Conservation (phyloP, 2,113 vertebrate genomes). For the Trichechus manatus region DNA sequence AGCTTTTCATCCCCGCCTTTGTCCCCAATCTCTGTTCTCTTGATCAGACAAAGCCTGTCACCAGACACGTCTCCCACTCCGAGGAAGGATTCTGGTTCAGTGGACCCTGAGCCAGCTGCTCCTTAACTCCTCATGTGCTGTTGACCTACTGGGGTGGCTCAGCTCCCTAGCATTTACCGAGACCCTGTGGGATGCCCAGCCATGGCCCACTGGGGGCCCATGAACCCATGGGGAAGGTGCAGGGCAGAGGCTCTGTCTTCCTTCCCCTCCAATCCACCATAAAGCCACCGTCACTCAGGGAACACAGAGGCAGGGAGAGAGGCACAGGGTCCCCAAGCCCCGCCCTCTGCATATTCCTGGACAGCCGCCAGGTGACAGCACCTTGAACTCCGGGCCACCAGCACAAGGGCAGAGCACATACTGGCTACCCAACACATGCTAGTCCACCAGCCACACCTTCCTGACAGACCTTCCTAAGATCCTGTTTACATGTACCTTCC, state of each 20-base stretch:
- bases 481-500: neutral
- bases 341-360: fast-evolving
- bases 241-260: neutral
- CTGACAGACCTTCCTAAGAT: neutral
- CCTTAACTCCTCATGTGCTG: neutral
- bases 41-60: neutral
- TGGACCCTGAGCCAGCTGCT: neutral
- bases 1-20: neutral
- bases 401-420: neutral
- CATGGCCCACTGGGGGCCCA: no score
- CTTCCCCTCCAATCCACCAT: neutral
- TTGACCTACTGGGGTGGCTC: neutral
- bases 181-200: no score
- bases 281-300: neutral
- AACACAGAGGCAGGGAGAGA: neutral
- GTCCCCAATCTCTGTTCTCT: neutral
- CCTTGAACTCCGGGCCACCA: no score
- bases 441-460: fast-evolving
- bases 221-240: fast-evolving
- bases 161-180: neutral
- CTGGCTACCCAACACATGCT: neutral
- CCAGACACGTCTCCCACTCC: neutral
- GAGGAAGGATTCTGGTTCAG: neutral
- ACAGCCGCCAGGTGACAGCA: neutral
- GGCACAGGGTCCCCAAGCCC: neutral